These are phyloP conservation scores for Macrotrachela quadricornifera DNA, from an alignment of 1,140 invertebrate species.

Conservation along the genomic window DNA sequence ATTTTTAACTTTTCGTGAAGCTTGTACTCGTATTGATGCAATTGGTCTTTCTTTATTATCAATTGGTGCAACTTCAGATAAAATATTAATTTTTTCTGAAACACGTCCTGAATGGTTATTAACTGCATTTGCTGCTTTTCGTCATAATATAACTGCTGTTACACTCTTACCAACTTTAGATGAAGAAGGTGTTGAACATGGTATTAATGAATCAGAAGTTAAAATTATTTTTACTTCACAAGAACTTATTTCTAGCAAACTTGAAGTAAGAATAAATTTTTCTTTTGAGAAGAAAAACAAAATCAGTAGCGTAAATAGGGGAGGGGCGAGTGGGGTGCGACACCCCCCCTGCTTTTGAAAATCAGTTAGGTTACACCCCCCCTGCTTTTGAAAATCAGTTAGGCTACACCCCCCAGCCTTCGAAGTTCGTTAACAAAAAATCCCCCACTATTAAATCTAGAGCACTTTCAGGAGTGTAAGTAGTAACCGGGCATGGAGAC, in stretches of 20 bases:
- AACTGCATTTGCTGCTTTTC: conserved; percentile 73
- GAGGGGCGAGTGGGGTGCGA: not conserved
- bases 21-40: conserved; percentile 46
- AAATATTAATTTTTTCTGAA: conserved; percentile 82
- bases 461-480: too few species aligned
- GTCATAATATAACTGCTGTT: conserved; percentile 70
- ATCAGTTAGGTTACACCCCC: too few species aligned
- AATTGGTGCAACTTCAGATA: conserved; percentile 42
- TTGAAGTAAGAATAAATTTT: not conserved
- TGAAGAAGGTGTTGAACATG: conserved; percentile 51
- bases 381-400: too few species aligned
- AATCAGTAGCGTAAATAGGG: not conserved
- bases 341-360: too few species aligned
- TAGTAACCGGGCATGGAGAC: too few species aligned
- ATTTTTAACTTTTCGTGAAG: conserved; percentile 63
- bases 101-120: conserved; percentile 91
- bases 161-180: conserved; percentile 90
- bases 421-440: too few species aligned
- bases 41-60: conserved; percentile 38
- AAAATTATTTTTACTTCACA: not conserved
- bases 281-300: not conserved
- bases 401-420: too few species aligned
- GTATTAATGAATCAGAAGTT: not conserved
- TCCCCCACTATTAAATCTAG: too few species aligned
- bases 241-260: not conserved